Evolutionary conservation across 2,888 invertebrate species (phyloP).

Genomic region (Cetonia aurata): DNA sequence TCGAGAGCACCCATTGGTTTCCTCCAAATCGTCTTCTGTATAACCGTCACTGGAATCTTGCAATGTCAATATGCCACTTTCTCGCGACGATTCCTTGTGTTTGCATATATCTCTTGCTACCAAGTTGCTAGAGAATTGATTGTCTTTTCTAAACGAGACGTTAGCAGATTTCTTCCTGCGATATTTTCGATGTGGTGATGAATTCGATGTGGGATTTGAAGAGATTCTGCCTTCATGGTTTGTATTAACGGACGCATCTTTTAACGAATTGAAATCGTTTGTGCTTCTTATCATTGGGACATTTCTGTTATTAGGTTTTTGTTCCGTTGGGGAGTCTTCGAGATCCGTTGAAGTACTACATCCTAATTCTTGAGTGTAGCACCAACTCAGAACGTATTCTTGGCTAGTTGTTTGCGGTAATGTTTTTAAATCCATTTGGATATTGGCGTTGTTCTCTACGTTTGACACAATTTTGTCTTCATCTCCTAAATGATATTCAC

Average conservation of each 20-base stretch:
- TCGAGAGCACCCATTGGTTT: background rate
- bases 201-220: background rate
- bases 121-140: background rate
- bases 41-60: constrained; percentile 51
- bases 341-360: constrained; percentile 4
- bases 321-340: constrained; percentile 14
- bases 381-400: constrained; percentile 63
- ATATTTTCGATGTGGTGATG: background rate
- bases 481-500: constrained; percentile 69
- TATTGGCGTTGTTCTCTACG: constrained; percentile 46
- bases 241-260: constrained; percentile 8
- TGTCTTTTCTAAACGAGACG: constrained; percentile 20
- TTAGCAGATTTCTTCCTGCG: constrained; percentile 10
- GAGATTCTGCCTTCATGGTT: constrained; percentile 1
- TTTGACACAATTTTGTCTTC: constrained; percentile 47
- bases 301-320: constrained; percentile 3
- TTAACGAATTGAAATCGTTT: background rate
- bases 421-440: constrained; percentile 52
- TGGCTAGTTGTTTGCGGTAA: constrained; percentile 60
- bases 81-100: constrained; percentile 53
- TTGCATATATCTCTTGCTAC: constrained; percentile 38
- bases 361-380: constrained; percentile 53
- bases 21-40: constrained; percentile 12
- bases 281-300: background rate
- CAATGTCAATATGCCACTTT: constrained; percentile 61